These are phyloP conservation scores for Scatophagus argus DNA, from an alignment of 2,113 vertebrate species.

Conservation along the genomic window DNA sequence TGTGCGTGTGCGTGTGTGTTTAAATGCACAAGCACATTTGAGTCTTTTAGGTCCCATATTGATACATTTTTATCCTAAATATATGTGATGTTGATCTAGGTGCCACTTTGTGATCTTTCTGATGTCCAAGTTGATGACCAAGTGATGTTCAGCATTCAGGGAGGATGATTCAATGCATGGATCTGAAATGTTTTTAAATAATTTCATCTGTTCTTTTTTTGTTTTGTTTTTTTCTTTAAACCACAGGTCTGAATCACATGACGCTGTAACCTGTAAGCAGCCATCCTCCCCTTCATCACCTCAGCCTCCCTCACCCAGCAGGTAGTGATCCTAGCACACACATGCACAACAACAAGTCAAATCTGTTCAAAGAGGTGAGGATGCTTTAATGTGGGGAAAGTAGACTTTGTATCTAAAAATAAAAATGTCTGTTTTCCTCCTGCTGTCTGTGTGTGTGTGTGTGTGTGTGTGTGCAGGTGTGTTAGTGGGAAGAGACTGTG, in stretches of 20 bases:
- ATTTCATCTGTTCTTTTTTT: too few relatives aligned
- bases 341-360: background rate
- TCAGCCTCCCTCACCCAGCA: conserved; percentile 90
- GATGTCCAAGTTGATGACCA: background rate
- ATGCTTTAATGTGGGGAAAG: background rate
- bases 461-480: conserved; percentile 84
- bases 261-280: conserved; percentile 82
- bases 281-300: conserved; percentile 80
- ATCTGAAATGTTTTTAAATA: too few relatives aligned
- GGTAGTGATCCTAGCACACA: conserved; percentile 74
- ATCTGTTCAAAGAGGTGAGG: background rate
- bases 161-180: background rate
- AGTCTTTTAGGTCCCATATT: background rate
- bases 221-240: background rate
- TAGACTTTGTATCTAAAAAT: background rate
- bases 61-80: background rate
- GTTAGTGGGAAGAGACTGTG: conserved; percentile 96
- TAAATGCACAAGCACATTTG: too few relatives aligned
- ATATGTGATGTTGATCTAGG: background rate
- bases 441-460: background rate
- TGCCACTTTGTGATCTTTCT: background rate
- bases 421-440: background rate
- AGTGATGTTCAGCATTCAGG: background rate
- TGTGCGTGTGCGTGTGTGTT: too few relatives aligned
- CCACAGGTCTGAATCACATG: conserved; percentile 88